Conservation (phyloP, 1,140 invertebrate genomes). For the Aphelenchoides fujianensis region DNA sequence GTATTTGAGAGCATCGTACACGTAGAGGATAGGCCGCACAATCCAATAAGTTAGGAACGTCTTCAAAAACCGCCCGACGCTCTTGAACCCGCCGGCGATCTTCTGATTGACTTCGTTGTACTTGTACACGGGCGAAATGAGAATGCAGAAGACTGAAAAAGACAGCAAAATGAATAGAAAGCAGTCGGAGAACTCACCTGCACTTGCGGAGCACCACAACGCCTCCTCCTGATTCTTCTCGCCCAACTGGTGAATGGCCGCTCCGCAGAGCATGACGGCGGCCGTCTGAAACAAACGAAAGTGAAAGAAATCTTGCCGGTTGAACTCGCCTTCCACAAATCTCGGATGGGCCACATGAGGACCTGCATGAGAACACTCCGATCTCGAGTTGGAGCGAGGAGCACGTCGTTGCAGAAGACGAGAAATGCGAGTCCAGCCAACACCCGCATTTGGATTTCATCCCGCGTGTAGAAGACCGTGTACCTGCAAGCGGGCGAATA, state of each 20-base stretch:
- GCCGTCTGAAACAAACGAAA: slow-evolving; percentile 11
- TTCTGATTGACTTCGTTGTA: slow-evolving; percentile 15
- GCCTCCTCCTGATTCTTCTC: slow-evolving; percentile 20
- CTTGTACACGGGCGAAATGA: slow-evolving; percentile 13
- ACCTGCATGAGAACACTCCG: slow-evolving; percentile 3
- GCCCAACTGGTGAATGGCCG: slow-evolving; percentile 7
- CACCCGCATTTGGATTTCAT: slow-evolving; percentile 10
- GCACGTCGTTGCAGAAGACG: slow-evolving; percentile 8
- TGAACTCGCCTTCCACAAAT: slow-evolving; percentile 20
- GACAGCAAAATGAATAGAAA: neutral
- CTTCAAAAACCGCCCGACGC: neutral
- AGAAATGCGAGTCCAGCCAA: slow-evolving; percentile 10
- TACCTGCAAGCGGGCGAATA: neutral
- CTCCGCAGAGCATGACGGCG: slow-evolving; percentile 13
- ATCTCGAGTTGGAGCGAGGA: slow-evolving; percentile 14
- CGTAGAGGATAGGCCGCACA: slow-evolving; percentile 10
- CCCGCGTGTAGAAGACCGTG: neutral
- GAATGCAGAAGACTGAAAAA: slow-evolving; percentile 7
- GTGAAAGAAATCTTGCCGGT: neutral
- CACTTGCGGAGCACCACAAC: neutral
- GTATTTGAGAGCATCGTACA: slow-evolving; percentile 15
- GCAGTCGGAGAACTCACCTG: slow-evolving; percentile 10
- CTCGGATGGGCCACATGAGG: slow-evolving; percentile 5
- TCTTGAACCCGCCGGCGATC: neutral
- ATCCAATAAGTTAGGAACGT: slow-evolving; percentile 5